Percentiles rank a stretch among this genome's conserved stretches.
Evolutionary conservation across 2,113 vertebrate genomes (phyloP).

Genomic region (Indri indri): DNA sequence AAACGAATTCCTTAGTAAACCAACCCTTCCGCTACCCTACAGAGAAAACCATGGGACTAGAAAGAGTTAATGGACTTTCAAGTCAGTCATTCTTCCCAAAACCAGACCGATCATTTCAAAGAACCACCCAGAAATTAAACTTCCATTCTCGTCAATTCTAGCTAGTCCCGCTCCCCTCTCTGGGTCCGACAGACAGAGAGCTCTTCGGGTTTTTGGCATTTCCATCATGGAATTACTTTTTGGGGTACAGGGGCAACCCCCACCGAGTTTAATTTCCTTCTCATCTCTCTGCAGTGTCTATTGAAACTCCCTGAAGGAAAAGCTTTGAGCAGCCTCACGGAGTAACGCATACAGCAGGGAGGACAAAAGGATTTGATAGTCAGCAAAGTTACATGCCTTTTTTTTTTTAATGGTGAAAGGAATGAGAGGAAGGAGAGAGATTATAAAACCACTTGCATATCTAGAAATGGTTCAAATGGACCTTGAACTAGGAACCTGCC

Average conservation of each 20-base stretch:
- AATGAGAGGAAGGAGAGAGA: background rate
- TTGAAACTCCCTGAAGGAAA: slow-evolving; percentile 61
- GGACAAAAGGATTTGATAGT: slow-evolving; percentile 41
- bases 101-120: background rate
- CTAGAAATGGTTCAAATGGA: background rate
- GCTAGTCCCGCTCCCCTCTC: background rate
- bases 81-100: background rate
- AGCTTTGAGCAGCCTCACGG: slow-evolving; percentile 10
- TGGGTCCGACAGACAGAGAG: background rate
- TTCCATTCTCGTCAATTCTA: background rate
- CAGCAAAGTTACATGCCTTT: slow-evolving; percentile 31
- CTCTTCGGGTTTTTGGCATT: background rate
- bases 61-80: background rate
- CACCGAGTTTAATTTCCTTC: slow-evolving; percentile 73
- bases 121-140: background rate
- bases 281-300: slow-evolving; percentile 19
- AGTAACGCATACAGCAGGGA: background rate
- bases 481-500: background rate
- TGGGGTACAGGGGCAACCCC: slow-evolving; percentile 56
- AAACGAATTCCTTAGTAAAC: background rate
- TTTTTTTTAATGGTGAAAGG: background rate
- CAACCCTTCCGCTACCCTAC: background rate
- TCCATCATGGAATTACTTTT: slow-evolving; percentile 20
- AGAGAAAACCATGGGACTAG: background rate
- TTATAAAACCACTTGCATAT: background rate